Evolutionary conservation across 2,888 invertebrate genomes (phyloP).

Genomic region (Pasiphila rectangulata): DNA sequence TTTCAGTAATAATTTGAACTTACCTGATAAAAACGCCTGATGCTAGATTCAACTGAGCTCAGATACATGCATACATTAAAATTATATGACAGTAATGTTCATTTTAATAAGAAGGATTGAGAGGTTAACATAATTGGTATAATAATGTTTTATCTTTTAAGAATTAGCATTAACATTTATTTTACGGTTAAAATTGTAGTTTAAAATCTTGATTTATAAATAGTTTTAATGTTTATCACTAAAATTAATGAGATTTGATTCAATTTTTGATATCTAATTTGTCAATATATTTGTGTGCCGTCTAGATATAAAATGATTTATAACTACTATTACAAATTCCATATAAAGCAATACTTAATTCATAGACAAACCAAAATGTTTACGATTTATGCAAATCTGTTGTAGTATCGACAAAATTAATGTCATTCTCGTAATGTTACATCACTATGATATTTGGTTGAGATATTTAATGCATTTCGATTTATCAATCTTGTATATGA

Average conservation of each 20-base stretch:
- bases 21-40: too few species aligned
- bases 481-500: slow-evolving; percentile 20
- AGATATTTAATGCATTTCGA: slow-evolving; percentile 8
- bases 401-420: slow-evolving; percentile 15
- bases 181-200: too few species aligned
- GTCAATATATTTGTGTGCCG: background rate
- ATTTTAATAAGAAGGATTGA: too few species aligned
- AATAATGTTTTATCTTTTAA: too few species aligned
- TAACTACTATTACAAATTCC: background rate
- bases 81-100: too few species aligned
- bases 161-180: too few species aligned
- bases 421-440: slow-evolving; percentile 14
- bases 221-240: too few species aligned
- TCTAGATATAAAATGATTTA: background rate
- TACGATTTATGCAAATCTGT: slow-evolving; percentile 14
- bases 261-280: slow-evolving; percentile 1
- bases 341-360: slow-evolving; percentile 13
- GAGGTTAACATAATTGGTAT: too few species aligned
- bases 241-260: background rate
- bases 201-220: too few species aligned
- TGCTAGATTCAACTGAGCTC: too few species aligned
- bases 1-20: too few species aligned
- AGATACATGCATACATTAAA: too few species aligned
- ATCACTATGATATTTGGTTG: slow-evolving; percentile 13
- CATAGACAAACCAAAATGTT: slow-evolving; percentile 8